Percentiles rank a stretch among this genome's conserved stretches.
These are phyloP conservation scores for Parelbella ahira DNA, from an alignment of 2,888 invertebrate genomes.

Conservation along the genomic window DNA sequence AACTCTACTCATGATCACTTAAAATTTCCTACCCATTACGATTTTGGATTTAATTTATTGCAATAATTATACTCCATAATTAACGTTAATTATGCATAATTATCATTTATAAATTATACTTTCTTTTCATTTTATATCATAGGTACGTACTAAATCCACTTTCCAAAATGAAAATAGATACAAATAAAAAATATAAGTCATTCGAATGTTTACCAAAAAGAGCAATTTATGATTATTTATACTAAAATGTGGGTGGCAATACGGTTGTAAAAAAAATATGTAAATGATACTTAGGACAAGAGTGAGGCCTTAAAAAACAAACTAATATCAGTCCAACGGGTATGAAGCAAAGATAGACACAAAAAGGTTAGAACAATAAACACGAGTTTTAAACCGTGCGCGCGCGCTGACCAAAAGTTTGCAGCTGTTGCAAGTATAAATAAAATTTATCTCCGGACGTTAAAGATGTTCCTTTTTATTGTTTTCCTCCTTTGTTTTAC, in stretches of 20 bases:
- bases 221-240: conserved; percentile 5
- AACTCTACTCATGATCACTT: too few relatives aligned
- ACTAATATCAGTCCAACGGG: conserved; percentile 35
- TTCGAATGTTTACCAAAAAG: not conserved
- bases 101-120: too few relatives aligned
- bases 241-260: conserved; percentile 20
- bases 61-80: too few relatives aligned
- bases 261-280: too few relatives aligned
- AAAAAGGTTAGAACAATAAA: conserved; percentile 66
- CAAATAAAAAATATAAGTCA: too few relatives aligned
- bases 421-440: conserved; percentile 77
- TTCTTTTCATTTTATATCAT: too few relatives aligned
- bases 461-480: conserved; percentile 68
- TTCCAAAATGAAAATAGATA: too few relatives aligned
- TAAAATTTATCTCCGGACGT: conserved; percentile 77
- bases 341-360: conserved; percentile 53
- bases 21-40: too few relatives aligned
- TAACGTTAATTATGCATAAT: too few relatives aligned
- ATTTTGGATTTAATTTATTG: too few relatives aligned
- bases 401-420: conserved; percentile 78
- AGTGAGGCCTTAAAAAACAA: conserved; percentile 46
- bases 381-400: conserved; percentile 44
- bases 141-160: too few relatives aligned
- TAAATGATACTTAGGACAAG: conserved; percentile 27
- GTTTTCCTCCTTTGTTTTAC: conserved; percentile 46